These are phyloP conservation scores for Microctenopoma stevenorrisi DNA, from an alignment of 2,797 vertebrate species.

Conservation along the genomic window DNA sequence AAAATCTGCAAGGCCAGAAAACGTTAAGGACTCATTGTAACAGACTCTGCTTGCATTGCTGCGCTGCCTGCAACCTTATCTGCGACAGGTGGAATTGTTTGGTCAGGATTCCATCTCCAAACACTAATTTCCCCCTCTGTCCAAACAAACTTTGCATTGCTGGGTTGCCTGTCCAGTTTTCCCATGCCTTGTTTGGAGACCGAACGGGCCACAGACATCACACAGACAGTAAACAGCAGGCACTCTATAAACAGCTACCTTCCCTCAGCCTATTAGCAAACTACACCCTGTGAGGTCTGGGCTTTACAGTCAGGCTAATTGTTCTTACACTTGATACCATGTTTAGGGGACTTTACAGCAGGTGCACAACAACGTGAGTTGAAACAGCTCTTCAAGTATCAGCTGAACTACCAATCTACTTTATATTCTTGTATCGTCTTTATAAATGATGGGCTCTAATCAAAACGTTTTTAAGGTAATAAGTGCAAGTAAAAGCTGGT, in stretches of 20 bases:
- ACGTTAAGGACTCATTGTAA: constrained; percentile 22
- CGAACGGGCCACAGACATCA: constrained; percentile 57
- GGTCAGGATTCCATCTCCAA: constrained; percentile 66
- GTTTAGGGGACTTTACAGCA: constrained; percentile 38
- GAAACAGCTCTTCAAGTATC: constrained; percentile 1
- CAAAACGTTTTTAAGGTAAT: background rate
- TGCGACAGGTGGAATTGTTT: constrained; percentile 76
- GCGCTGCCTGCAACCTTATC: constrained; percentile 60
- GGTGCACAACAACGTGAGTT: constrained; percentile 32
- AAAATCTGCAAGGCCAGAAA: constrained; percentile 28
- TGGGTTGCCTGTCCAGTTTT: constrained; percentile 48
- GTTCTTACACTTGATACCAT: constrained; percentile 42
- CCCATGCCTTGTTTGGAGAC: constrained; percentile 74
- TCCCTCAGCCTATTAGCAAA: constrained; percentile 40
- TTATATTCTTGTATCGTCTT: background rate
- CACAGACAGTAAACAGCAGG: constrained; percentile 74
- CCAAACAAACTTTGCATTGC: constrained; percentile 67
- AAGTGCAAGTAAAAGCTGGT: background rate
- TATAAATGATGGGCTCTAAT: background rate
- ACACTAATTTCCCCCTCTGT: constrained; percentile 51
- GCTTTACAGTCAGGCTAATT: constrained; percentile 38
- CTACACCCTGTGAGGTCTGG: constrained; percentile 57
- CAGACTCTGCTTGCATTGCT: constrained; percentile 32
- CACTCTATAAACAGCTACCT: constrained; percentile 74
- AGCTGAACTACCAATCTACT: background rate